phyloP scores from a whole-genome alignment of 1,140 invertebrate genomes.

The Lepidurus packardi region DNA sequence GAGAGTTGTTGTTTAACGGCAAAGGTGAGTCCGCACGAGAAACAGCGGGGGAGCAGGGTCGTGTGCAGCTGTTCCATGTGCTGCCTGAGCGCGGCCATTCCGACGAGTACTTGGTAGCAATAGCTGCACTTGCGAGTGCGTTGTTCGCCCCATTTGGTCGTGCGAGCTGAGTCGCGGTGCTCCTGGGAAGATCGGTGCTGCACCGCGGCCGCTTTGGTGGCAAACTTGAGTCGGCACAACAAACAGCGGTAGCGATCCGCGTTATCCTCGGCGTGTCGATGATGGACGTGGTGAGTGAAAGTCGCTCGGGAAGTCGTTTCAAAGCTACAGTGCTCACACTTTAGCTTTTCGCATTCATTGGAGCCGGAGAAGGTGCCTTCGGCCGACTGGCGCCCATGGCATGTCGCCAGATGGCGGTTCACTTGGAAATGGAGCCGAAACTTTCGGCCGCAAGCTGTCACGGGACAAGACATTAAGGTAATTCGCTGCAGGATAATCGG shows the following conservation, averaged over 20 bases:
- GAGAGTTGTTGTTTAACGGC: slow-evolving; percentile 64
- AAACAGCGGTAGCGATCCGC: slow-evolving; percentile 55
- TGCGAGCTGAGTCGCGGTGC: slow-evolving; percentile 47
- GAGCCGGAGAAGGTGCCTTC: slow-evolving; percentile 52
- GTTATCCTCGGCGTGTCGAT: slow-evolving; percentile 42
- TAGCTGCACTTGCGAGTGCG: slow-evolving; percentile 53
- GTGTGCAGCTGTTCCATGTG: slow-evolving; percentile 61
- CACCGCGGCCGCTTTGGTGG: slow-evolving; percentile 54
- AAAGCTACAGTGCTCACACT: slow-evolving; percentile 26
- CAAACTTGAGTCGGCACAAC: slow-evolving; percentile 58
- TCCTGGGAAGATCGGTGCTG: slow-evolving; percentile 60
- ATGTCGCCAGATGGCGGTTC: slow-evolving; percentile 55
- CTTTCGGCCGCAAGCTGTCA: slow-evolving; percentile 51
- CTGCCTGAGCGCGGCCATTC: slow-evolving; percentile 55
- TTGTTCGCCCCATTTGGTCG: slow-evolving; percentile 45
- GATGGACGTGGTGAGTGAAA: slow-evolving; percentile 60
- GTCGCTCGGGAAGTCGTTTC: slow-evolving; percentile 48
- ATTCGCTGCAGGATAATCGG: slow-evolving; percentile 70
- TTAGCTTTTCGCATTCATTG: not conserved
- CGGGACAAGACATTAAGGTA: slow-evolving; percentile 46
- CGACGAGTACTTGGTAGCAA: slow-evolving; percentile 51
- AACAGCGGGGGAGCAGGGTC: slow-evolving; percentile 54
- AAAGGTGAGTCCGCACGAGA: slow-evolving; percentile 60
- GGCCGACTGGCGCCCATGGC: slow-evolving; percentile 52
- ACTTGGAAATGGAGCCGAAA: slow-evolving; percentile 66